These are phyloP conservation scores for Muscidifurax raptorellus DNA, from an alignment of 1,140 invertebrate genomes.

Conservation along the genomic window DNA sequence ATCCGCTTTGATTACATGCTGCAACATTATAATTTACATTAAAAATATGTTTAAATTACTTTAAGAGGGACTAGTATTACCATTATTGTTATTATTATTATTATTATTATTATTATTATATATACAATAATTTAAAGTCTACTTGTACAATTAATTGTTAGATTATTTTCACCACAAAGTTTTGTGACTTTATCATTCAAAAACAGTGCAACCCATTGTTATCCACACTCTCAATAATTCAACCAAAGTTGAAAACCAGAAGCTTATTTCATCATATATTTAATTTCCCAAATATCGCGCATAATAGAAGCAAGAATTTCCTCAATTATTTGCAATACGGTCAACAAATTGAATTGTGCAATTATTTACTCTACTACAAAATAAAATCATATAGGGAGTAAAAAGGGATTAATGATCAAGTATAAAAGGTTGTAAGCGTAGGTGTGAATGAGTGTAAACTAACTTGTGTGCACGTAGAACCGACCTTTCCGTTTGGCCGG, in stretches of 20 bases:
- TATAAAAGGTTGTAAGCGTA: slow-evolving; percentile 67
- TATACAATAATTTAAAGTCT: slow-evolving; percentile 40
- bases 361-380: slow-evolving; percentile 50
- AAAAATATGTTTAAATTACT: slow-evolving; percentile 57
- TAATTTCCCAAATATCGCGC: slow-evolving; percentile 24
- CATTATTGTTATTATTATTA: slow-evolving; percentile 23
- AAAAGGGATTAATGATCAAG: slow-evolving; percentile 58
- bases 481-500: slow-evolving; percentile 89
- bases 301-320: background rate
- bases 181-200: slow-evolving; percentile 40
- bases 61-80: slow-evolving; percentile 27
- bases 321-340: slow-evolving; percentile 34
- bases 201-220: slow-evolving; percentile 49
- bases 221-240: slow-evolving; percentile 41
- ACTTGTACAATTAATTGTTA: slow-evolving; percentile 37
- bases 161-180: slow-evolving; percentile 49
- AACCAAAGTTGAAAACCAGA: slow-evolving; percentile 51
- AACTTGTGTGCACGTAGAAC: slow-evolving; percentile 76
- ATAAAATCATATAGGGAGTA: slow-evolving; percentile 36
- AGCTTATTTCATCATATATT: slow-evolving; percentile 39
- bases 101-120: slow-evolving; percentile 28
- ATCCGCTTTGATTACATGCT: slow-evolving; percentile 71
- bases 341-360: slow-evolving; percentile 40
- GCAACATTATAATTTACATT: slow-evolving; percentile 72
- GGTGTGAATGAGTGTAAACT: slow-evolving; percentile 75